Conservation (phyloP, 2,797 vertebrate genomes). For the Aulostomus chinensis region DNA sequence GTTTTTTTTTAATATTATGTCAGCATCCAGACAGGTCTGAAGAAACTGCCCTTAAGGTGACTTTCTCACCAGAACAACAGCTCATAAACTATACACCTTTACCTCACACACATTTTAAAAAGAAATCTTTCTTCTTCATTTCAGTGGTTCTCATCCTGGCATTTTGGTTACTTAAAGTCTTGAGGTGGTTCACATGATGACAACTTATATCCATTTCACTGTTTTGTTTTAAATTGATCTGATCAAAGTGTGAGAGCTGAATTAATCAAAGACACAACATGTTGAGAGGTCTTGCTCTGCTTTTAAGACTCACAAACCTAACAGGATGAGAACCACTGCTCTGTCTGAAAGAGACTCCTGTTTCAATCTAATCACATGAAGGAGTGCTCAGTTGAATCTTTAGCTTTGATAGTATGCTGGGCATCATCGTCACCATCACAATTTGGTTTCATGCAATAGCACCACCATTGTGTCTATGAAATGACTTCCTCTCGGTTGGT, state of each 20-base stretch:
- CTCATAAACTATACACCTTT: constrained; percentile 24
- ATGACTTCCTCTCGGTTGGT: constrained; percentile 78
- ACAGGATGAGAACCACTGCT: constrained; percentile 37
- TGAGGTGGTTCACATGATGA: not conserved
- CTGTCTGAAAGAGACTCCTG: constrained; percentile 22
- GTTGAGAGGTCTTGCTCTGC: not conserved
- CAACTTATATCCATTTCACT: not conserved
- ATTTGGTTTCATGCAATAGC: constrained; percentile 93
- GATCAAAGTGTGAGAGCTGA: not conserved
- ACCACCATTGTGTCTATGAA: constrained; percentile 92
- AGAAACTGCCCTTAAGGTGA: constrained; percentile 54
- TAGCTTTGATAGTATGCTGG: constrained; percentile 45
- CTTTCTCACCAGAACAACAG: constrained; percentile 29
- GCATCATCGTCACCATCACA: too few relatives aligned
- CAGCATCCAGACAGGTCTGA: constrained; percentile 68
- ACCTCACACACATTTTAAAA: constrained; percentile 11
- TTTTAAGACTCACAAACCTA: not conserved
- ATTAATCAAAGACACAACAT: too few relatives aligned
- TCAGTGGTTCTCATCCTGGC: constrained; percentile 37
- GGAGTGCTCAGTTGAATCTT: constrained; percentile 41
- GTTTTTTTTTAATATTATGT: constrained; percentile 4
- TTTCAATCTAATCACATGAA: constrained; percentile 13
- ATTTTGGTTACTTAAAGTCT: not conserved
- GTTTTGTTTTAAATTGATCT: too few relatives aligned
- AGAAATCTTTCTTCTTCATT: constrained; percentile 3